Evolutionary conservation across 1,140 invertebrate species (phyloP).

Genomic region (Atta colombica): DNA sequence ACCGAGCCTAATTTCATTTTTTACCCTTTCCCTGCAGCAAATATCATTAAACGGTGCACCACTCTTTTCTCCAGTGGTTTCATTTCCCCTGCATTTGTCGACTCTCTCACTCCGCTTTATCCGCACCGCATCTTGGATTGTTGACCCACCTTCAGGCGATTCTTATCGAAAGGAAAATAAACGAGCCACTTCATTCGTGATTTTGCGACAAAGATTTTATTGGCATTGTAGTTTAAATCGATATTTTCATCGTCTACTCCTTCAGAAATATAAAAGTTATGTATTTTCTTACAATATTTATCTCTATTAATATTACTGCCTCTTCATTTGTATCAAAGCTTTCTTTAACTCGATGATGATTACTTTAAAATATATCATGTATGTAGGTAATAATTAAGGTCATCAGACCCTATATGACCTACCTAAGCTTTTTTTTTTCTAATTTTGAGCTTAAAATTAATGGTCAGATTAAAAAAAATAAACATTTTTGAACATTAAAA

Average conservation of each 20-base stretch:
- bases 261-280: not conserved
- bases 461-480: no score
- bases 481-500: no score
- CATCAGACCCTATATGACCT: no score
- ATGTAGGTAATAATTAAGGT: no score
- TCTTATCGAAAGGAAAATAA: constrained; percentile 75
- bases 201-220: constrained; percentile 72
- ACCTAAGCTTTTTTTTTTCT: no score
- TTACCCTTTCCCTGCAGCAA: constrained; percentile 33
- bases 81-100: constrained; percentile 68
- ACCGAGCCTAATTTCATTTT: constrained; percentile 56
- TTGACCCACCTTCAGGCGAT: constrained; percentile 73
- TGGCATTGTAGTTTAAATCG: constrained; percentile 49
- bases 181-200: constrained; percentile 73
- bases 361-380: not conserved
- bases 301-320: not conserved
- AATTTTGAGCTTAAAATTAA: no score
- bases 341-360: not conserved
- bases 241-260: constrained; percentile 25
- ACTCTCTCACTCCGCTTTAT: constrained; percentile 33
- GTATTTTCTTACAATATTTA: constrained; percentile 43
- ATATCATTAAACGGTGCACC: constrained; percentile 36
- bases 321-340: not conserved
- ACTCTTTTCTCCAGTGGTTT: constrained; percentile 66
- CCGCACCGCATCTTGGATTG: constrained; percentile 60